Evolutionary conservation across 1,140 invertebrate species (phyloP), one percentile per base, ranked within the genome.

Genomic region (Tetragnatha versicolor): DNA sequence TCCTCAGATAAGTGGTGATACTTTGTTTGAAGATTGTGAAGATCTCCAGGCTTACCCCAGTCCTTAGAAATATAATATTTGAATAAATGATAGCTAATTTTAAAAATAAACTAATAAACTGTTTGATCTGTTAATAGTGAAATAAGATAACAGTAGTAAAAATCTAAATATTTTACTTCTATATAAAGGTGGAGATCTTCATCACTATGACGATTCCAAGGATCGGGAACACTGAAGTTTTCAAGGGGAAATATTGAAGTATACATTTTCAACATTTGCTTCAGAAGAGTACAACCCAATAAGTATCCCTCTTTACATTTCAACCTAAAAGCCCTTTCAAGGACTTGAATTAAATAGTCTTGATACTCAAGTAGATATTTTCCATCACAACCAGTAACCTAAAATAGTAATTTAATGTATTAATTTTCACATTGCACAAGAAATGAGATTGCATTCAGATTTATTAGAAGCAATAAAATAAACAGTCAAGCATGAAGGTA

Each of bases 1-100:
- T 91, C 89, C 25, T 89, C 84, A 25, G 86, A 88, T 0, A 95
- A 94, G 20, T 91, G 85, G 83, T 94, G 93, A 93, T 93, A 97
- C 47, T 91, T 86, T 2, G 95, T 86, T 7, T 90, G 87, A 12
- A 93, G 85, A 3, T 90, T 87, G 31, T 91, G 85, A 4, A 92
- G 83, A 81, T 93, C 86, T 12, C 90, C 89, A 0, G 90, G 86
- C 75, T 89, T 88, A 0, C 93, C 95, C 96, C 95, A 98, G 79
- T 95, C 91, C 91, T 91, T 81, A 2, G 81, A 79, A 61, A 53
- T 17, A 9, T 75, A n/a, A n/a, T n/a, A n/a, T n/a, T n/a, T n/a
- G n/a, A n/a, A n/a, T n/a, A n/a, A n/a, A n/a, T n/a, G n/a, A n/a
- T n/a, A n/a, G n/a, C n/a, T n/a, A n/a, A n/a, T n/a, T n/a, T n/a